A percentile compares a stretch with the other conserved stretches of the same genome.
phyloP scores from a whole-genome alignment of 2,113 vertebrate genomes.

The Cyphomyrus discorhynchus region DNA sequence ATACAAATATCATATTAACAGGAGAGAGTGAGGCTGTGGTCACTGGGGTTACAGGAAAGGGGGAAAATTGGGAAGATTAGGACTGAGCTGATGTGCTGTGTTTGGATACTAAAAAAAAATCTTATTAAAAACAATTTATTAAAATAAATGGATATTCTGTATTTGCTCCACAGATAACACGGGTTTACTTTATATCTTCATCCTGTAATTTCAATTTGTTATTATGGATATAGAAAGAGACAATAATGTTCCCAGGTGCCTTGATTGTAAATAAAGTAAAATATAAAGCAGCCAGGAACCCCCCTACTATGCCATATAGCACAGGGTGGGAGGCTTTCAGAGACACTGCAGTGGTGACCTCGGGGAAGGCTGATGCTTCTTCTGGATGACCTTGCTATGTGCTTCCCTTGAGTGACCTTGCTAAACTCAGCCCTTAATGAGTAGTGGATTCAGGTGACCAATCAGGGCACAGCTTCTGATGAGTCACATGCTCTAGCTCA shows the following conservation, averaged over 20 bases:
- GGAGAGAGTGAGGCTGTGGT: neutral
- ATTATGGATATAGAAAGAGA: neutral
- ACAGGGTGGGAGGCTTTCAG: neutral
- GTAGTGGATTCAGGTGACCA: neutral
- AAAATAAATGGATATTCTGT: neutral
- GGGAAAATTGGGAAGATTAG: neutral
- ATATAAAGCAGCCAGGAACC: neutral
- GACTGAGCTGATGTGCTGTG: neutral
- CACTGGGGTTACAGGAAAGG: neutral
- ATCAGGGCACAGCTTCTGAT: neutral
- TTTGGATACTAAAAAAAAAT: neutral
- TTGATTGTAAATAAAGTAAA: neutral
- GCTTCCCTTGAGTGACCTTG: neutral
- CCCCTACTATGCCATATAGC: neutral
- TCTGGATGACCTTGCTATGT: neutral
- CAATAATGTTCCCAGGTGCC: neutral
- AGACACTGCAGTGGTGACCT: neutral
- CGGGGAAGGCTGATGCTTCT: neutral
- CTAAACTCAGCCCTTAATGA: neutral
- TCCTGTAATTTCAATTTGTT: neutral
- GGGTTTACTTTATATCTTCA: neutral
- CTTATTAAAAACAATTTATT: neutral
- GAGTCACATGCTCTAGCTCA: neutral
- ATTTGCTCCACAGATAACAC: neutral
- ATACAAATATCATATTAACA: neutral